These are phyloP conservation scores for Wiebesia pumilae DNA, from an alignment of 1,140 invertebrate species.

Conservation along the genomic window DNA sequence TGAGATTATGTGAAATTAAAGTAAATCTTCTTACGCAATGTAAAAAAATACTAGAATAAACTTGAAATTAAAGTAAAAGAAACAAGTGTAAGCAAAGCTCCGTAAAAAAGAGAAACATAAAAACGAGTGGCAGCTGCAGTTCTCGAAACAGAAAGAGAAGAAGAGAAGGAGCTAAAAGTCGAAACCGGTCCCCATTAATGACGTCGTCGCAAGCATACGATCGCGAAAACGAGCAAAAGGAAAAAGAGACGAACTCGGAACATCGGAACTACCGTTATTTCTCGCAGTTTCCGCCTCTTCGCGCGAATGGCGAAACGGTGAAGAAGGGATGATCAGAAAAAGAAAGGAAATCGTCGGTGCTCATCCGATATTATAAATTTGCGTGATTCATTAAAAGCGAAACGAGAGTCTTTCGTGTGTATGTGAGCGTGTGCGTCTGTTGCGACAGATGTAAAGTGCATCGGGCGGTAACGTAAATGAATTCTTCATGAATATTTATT, in stretches of 20 bases:
- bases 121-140: background rate
- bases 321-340: background rate
- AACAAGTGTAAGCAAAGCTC: background rate
- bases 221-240: constrained; percentile 36
- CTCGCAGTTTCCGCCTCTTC: constrained; percentile 54
- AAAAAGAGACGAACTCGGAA: constrained; percentile 1
- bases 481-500: constrained; percentile 61
- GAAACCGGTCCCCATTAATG: constrained; percentile 43
- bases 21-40: background rate
- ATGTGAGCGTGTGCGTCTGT: too few species aligned
- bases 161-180: background rate
- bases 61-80: background rate
- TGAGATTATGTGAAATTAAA: background rate
- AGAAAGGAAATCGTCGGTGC: constrained; percentile 34
- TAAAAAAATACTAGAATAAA: background rate
- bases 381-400: constrained; percentile 55
- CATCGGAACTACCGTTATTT: constrained; percentile 60
- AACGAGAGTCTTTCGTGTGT: constrained; percentile 34
- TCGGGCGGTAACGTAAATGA: constrained; percentile 44
- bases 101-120: constrained; percentile 7
- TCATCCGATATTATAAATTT: constrained; percentile 47
- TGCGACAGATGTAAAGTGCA: constrained; percentile 34
- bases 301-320: background rate
- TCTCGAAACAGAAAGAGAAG: constrained; percentile 17
- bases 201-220: constrained; percentile 29